Evolutionary conservation across 2,797 vertebrate genomes (phyloP).

Genomic region (Pseudomugil tenellus): DNA sequence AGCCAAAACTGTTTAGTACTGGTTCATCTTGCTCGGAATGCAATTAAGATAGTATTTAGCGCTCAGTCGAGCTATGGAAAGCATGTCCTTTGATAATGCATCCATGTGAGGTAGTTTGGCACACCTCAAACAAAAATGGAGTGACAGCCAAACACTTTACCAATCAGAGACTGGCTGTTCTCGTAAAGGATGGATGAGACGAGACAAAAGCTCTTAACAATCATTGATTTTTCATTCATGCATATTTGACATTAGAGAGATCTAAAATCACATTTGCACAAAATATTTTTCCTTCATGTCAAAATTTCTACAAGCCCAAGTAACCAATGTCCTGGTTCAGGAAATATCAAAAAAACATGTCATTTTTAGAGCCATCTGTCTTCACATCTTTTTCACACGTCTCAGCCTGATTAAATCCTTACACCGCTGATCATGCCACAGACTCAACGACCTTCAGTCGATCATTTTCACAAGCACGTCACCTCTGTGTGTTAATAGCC

Average conservation of each 20-base stretch:
- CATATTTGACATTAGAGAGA: not conserved
- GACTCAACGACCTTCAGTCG: constrained; percentile 36
- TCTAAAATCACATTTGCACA: constrained; percentile 2
- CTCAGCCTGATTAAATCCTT: constrained; percentile 49
- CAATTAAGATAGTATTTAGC: not conserved
- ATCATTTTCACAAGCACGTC: constrained; percentile 39
- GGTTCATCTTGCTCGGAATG: not conserved
- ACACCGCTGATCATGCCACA: constrained; percentile 28
- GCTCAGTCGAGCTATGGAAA: not conserved
- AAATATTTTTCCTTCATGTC: not conserved
- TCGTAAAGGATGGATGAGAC: not conserved
- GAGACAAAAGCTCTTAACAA: not conserved
- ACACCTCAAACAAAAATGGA: not conserved
- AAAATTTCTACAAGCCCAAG: constrained; percentile 18
- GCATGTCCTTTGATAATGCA: not conserved
- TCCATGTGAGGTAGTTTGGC: not conserved
- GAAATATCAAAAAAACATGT: constrained; percentile 18
- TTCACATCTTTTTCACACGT: constrained; percentile 19
- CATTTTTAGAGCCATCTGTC: constrained; percentile 8
- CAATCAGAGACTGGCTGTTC: not conserved
- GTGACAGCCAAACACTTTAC: not conserved
- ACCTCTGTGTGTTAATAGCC: constrained; percentile 18
- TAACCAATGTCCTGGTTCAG: not conserved
- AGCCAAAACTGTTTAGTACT: not conserved
- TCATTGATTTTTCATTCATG: not conserved